A percentile compares a stretch with the other conserved stretches of the same genome.
These are phyloP conservation scores for Diorhabda sublineata DNA, from an alignment of 1,140 invertebrate genomes.

Conservation along the genomic window DNA sequence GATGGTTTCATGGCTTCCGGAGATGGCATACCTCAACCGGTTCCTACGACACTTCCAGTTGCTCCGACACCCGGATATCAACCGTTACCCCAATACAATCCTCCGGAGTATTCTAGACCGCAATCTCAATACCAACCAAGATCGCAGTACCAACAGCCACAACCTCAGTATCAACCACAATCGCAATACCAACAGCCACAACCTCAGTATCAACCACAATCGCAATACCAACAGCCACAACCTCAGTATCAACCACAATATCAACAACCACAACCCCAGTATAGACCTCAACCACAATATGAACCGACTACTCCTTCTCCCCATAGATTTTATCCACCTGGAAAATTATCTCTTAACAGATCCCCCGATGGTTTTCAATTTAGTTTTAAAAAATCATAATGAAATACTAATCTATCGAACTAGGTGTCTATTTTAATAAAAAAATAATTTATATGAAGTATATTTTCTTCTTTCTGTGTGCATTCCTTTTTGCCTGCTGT, in stretches of 20 bases:
- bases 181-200: constrained; percentile 54
- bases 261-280: constrained; percentile 44
- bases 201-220: constrained; percentile 54
- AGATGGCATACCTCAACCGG: constrained; percentile 69
- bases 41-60: constrained; percentile 59
- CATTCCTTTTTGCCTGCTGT: no score
- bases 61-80: constrained; percentile 57
- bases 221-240: constrained; percentile 50
- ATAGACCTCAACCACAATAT: constrained; percentile 46
- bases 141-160: constrained; percentile 52
- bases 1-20: constrained; percentile 73
- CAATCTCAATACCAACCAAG: constrained; percentile 55
- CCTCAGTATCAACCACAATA: constrained; percentile 49
- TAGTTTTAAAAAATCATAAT: constrained; percentile 14
- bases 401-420: background rate
- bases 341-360: constrained; percentile 76
- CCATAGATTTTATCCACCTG: constrained; percentile 72
- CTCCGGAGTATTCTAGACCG: constrained; percentile 53
- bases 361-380: constrained; percentile 64
- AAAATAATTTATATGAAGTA: no score
- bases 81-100: constrained; percentile 57
- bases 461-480: no score
- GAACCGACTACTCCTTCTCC: constrained; percentile 60
- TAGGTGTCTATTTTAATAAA: no score
- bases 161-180: constrained; percentile 50